phyloP scores from a whole-genome alignment of 2,797 vertebrate genomes.

The Anolis apletophallus region DNA sequence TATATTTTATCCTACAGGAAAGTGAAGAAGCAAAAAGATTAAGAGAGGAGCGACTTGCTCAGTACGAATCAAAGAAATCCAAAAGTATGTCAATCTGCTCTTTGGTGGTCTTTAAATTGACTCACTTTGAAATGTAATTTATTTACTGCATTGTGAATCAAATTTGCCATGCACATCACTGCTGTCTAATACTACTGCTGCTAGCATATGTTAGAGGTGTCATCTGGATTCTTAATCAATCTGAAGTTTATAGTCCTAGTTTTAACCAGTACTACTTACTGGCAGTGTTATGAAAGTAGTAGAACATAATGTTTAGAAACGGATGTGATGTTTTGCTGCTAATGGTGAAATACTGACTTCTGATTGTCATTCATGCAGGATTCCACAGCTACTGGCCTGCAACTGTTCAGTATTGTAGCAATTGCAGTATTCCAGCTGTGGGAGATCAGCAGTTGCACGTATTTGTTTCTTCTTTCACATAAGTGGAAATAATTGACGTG shows the following conservation, averaged over 20 bases:
- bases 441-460: constrained; percentile 76
- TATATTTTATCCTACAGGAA: constrained; percentile 81
- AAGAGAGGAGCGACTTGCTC: constrained; percentile 91
- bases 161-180: neutral
- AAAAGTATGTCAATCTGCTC: constrained; percentile 86
- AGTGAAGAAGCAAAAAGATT: constrained; percentile 86
- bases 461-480: constrained; percentile 59
- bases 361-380: neutral
- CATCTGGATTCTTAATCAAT: neutral
- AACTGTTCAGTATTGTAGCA: constrained; percentile 76
- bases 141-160: neutral
- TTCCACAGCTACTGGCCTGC: constrained; percentile 85
- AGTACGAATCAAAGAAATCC: constrained; percentile 94
- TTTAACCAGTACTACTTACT: neutral
- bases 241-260: neutral
- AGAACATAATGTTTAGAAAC: neutral
- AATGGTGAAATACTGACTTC: neutral
- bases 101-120: neutral
- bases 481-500: constrained; percentile 62
- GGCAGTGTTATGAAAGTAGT: neutral
- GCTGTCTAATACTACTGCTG: neutral
- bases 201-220: neutral
- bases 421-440: constrained; percentile 86
- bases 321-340: neutral
- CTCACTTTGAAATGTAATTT: neutral